Conservation (phyloP, 2,888 invertebrate species). For the Girardia tigrina region DNA sequence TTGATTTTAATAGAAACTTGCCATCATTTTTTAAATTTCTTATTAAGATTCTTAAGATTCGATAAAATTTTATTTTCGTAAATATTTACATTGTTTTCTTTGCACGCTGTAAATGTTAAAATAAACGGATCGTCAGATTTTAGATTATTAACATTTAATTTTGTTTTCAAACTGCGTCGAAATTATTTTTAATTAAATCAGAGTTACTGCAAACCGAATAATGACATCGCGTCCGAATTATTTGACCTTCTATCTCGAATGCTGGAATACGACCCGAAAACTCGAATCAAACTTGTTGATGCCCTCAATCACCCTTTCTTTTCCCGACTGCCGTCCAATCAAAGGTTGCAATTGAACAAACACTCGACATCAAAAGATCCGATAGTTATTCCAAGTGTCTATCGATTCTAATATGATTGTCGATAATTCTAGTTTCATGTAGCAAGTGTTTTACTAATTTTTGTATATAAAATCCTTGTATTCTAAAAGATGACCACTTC, state of each 20-base stretch:
- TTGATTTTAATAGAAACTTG: too few species aligned
- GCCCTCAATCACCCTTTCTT: conserved; percentile 85
- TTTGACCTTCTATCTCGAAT: conserved; percentile 85
- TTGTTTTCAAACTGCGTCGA: too few species aligned
- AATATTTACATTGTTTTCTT: too few species aligned
- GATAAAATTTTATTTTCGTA: too few species aligned
- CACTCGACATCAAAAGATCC: background rate
- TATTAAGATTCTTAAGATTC: too few species aligned
- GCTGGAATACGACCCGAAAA: conserved; percentile 87
- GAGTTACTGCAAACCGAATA: conserved; percentile 18
- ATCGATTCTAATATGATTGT: background rate
- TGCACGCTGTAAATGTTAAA: too few species aligned
- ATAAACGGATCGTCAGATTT: too few species aligned
- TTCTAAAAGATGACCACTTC: background rate
- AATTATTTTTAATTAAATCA: too few species aligned
- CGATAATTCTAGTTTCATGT: background rate
- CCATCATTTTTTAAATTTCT: too few species aligned
- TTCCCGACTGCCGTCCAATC: conserved; percentile 40
- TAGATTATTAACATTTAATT: too few species aligned
- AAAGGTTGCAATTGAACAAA: background rate
- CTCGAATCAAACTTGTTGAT: conserved; percentile 71
- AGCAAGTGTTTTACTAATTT: background rate
- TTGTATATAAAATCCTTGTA: background rate
- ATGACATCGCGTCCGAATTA: conserved; percentile 72
- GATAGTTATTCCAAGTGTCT: background rate